Evolutionary conservation across 2,888 invertebrate genomes (phyloP).

Genomic region (Scrobipalpa costella): DNA sequence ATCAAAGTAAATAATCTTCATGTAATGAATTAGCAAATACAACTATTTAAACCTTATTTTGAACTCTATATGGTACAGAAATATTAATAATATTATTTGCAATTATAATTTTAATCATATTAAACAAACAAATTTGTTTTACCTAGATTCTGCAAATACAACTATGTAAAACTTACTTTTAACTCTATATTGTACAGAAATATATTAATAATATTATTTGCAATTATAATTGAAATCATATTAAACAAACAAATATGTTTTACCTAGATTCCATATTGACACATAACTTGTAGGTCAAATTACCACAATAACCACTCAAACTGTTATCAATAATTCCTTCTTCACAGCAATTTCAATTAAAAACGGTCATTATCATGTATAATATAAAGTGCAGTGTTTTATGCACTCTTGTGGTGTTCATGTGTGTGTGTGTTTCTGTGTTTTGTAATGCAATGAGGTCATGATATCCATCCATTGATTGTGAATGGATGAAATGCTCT

Average conservation of each 20-base stretch:
- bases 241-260: neutral
- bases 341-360: conserved; percentile 10
- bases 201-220: neutral
- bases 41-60: no score
- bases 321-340: conserved; percentile 19
- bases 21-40: neutral
- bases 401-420: neutral
- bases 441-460: conserved; percentile 23
- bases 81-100: neutral
- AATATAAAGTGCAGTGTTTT: conserved; percentile 13
- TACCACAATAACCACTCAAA: conserved; percentile 23
- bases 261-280: conserved; percentile 16
- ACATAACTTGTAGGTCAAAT: conserved; percentile 19
- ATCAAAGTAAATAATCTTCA: neutral
- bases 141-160: conserved; percentile 1
- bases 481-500: conserved; percentile 9
- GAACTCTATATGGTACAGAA: no score
- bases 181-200: no score
- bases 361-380: conserved; percentile 7
- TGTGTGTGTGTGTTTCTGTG: conserved; percentile 6
- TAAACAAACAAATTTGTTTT: neutral
- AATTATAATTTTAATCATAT: neutral
- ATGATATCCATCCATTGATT: conserved; percentile 18
- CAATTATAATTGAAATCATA: neutral
- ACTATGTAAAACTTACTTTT: no score